Evolutionary conservation across 2,797 vertebrate species (phyloP), one percentile per base, ranked within the genome.

Genomic region (Aulostomus chinensis): DNA sequence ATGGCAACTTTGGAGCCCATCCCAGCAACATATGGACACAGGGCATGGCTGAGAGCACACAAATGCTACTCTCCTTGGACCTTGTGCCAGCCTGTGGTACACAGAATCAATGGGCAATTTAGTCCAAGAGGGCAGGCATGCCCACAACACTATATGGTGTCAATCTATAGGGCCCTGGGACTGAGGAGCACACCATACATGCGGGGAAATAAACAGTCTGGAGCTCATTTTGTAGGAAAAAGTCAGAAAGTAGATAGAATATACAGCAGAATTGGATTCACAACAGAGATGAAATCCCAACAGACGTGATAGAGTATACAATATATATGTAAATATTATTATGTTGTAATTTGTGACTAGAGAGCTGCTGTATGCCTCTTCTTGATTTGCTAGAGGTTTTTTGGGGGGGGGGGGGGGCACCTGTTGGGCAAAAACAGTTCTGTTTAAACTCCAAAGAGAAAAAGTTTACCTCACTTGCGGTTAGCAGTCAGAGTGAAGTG

Each of bases 11-110:
- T 92, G 91, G 91, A 92, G 84, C 76, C 73, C 54, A 72, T 91
- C 91, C 91, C 90, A 86, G 87, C 80, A 90, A 87, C 91, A 93
- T 93, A 93, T 93, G 91, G 91, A 88, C 88, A 79, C 80, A 78
- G 86, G 79, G 81, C 86, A 92, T 83, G 91, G 89, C 85, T 89
- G 91, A 91, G 81, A 87, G 91, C 86, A 87, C 90, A 91, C 89
- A 86, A 90, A 92, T 88, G 88, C 86, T 81, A 81, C 87, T 85
- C 87, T 81, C 81, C 59, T 34, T 68, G 71, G 78, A 89, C 76
- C 76, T 41, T 60, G 86, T 90, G 90, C 90, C 91, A 89, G 81
- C 85, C 78, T 84, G 83, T 84, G 83, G 84, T 87, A 86, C 78
- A 53, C 78, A 53, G 85, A 87, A 89, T 91, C 89, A 92, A 90